Conservation (phyloP, 2,888 invertebrate genomes). For the Pachycephus smyrnensis region DNA sequence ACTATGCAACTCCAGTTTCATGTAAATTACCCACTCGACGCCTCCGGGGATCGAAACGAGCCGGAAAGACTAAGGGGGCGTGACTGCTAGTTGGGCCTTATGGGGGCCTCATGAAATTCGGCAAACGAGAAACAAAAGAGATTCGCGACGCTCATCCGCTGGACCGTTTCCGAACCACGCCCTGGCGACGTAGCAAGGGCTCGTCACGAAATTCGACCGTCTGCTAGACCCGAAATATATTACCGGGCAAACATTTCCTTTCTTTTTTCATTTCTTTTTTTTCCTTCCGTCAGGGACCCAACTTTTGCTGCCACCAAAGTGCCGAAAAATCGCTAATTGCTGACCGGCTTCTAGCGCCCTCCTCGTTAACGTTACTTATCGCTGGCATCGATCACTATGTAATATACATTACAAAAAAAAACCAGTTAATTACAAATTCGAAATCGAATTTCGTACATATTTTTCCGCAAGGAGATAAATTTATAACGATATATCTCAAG, state of each 20-base stretch:
- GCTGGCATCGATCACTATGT: constrained; percentile 7
- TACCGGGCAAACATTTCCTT: constrained; percentile 10
- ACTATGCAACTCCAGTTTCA: not conserved
- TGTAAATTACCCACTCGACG: constrained; percentile 21
- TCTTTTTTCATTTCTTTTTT: not conserved
- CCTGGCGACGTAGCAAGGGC: constrained; percentile 51
- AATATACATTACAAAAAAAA: not conserved
- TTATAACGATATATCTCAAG: not conserved
- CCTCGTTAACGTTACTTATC: constrained; percentile 22
- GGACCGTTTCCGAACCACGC: constrained; percentile 48
- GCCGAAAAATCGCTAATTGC: constrained; percentile 27
- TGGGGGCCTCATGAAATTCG: constrained; percentile 6
- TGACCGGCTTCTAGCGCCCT: constrained; percentile 9
- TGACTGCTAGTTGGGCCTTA: constrained; percentile 8
- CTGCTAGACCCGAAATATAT: constrained; percentile 29
- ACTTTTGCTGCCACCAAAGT: constrained; percentile 13
- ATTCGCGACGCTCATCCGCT: constrained; percentile 51
- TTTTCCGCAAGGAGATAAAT: no score
- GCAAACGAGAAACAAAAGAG: constrained; percentile 44
- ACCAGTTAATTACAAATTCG: not conserved
- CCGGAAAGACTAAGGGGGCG: constrained; percentile 22
- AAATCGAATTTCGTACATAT: not conserved
- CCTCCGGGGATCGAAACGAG: constrained; percentile 18
- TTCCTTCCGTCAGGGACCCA: not conserved
- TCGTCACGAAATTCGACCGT: constrained; percentile 52